Evolutionary conservation across 2,797 vertebrate species (phyloP).

Genomic region (Intellagama lesueurii): DNA sequence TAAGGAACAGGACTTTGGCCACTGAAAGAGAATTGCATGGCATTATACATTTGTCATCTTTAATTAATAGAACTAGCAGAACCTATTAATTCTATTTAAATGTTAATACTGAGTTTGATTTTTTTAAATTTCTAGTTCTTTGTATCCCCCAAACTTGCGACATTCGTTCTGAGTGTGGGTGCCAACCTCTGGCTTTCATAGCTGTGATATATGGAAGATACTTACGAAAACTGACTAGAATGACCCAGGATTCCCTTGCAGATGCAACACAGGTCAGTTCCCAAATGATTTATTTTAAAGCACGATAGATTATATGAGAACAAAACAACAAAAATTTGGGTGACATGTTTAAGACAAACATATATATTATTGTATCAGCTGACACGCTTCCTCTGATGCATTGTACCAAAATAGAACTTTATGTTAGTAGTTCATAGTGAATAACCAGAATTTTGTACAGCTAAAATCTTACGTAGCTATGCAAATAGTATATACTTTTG

Average conservation of each 20-base stretch:
- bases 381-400: no score
- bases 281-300: background rate
- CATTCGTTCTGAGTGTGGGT: constrained; percentile 91
- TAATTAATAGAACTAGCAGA: constrained; percentile 10
- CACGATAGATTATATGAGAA: background rate
- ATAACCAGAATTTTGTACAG: no score
- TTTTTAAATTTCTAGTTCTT: constrained; percentile 85
- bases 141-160: constrained; percentile 90
- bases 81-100: constrained; percentile 26
- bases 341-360: no score
- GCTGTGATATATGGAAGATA: constrained; percentile 92
- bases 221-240: constrained; percentile 89
- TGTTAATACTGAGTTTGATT: background rate
- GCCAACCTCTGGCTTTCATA: constrained; percentile 87
- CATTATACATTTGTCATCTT: background rate
- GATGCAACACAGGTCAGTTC: constrained; percentile 90
- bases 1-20: no score
- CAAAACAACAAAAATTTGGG: no score
- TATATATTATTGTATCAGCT: no score
- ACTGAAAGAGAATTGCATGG: background rate
- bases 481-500: no score
- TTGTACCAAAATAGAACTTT: no score
- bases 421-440: no score
- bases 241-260: constrained; percentile 95
- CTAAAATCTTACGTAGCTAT: no score